phyloP scores from a whole-genome alignment of 2,888 invertebrate species.

The Deilephila porcellus region DNA sequence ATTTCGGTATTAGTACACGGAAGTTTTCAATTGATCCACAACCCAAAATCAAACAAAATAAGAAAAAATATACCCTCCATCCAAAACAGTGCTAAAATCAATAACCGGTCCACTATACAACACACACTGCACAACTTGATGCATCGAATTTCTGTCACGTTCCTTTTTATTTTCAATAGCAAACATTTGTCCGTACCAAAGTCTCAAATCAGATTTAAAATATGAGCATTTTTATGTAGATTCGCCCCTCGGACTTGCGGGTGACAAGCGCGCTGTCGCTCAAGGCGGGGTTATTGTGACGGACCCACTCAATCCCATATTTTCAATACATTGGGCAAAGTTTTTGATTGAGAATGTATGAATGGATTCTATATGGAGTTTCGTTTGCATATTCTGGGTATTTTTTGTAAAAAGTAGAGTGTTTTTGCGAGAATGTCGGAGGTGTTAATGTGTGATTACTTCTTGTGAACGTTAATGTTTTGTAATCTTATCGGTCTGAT shows the following conservation, averaged over 20 bases:
- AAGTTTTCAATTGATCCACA: too few relatives aligned
- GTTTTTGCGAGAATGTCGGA: not conserved
- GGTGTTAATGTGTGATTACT: not conserved
- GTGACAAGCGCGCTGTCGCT: conserved; percentile 72
- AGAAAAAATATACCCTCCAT: not conserved
- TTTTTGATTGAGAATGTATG: conserved; percentile 27
- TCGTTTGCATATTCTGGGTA: conserved; percentile 16
- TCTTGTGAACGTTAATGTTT: not conserved
- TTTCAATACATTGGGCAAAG: conserved; percentile 35
- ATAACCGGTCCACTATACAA: conserved; percentile 49
- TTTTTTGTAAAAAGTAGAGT: conserved; percentile 7
- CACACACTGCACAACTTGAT: conserved; percentile 55
- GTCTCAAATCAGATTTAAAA: conserved; percentile 83
- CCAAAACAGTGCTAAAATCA: not conserved
- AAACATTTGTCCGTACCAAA: conserved; percentile 78
- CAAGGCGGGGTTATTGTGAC: conserved; percentile 61
- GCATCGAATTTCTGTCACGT: conserved; percentile 80
- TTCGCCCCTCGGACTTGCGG: conserved; percentile 72
- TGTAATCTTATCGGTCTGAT: too few relatives aligned
- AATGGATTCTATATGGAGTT: conserved; percentile 30
- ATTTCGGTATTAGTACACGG: too few relatives aligned
- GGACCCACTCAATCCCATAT: conserved; percentile 37
- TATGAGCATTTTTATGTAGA: conserved; percentile 80
- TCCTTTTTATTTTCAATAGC: conserved; percentile 80
- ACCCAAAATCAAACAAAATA: not conserved